These are phyloP conservation scores for Drosophila borborema DNA, from an alignment of 2,888 invertebrate genomes.

Conservation along the genomic window DNA sequence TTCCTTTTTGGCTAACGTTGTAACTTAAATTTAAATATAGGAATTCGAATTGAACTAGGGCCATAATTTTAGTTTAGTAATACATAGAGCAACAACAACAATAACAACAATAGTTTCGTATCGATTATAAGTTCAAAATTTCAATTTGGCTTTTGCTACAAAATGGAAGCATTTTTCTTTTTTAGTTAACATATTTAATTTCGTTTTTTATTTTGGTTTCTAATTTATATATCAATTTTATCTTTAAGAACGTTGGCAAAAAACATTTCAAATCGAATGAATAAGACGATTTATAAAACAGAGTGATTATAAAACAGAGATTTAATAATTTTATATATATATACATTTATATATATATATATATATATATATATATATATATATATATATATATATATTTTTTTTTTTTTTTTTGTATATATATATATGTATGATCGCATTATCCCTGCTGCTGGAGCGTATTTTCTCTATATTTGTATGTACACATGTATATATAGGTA, in stretches of 20 bases:
- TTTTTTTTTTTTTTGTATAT: not conserved
- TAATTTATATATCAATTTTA: constrained; percentile 6
- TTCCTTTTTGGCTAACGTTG: constrained; percentile 28
- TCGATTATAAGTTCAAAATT: not conserved
- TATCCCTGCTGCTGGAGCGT: constrained; percentile 10
- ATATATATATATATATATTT: too few relatives aligned
- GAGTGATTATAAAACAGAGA: constrained; percentile 28
- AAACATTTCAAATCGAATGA: constrained; percentile 44
- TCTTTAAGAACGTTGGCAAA: constrained; percentile 45
- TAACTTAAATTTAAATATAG: constrained; percentile 37
- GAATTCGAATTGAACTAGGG: constrained; percentile 37
- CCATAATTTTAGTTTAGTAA: constrained; percentile 22
- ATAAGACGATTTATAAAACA: constrained; percentile 39
- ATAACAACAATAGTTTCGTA: constrained; percentile 59
- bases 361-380: too few relatives aligned
- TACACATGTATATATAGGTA: constrained; percentile 21
- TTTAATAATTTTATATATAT: not conserved
- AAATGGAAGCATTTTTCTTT: constrained; percentile 66
- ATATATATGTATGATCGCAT: constrained; percentile 8
- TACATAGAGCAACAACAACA: constrained; percentile 54
- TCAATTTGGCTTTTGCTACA: constrained; percentile 61
- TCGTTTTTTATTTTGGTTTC: not conserved
- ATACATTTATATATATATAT: too few relatives aligned
- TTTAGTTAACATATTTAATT: constrained; percentile 1
- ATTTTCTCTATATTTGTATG: not conserved